Evolutionary conservation across 1,140 invertebrate genomes (phyloP).

Genomic region (Drosophila azteca): DNA sequence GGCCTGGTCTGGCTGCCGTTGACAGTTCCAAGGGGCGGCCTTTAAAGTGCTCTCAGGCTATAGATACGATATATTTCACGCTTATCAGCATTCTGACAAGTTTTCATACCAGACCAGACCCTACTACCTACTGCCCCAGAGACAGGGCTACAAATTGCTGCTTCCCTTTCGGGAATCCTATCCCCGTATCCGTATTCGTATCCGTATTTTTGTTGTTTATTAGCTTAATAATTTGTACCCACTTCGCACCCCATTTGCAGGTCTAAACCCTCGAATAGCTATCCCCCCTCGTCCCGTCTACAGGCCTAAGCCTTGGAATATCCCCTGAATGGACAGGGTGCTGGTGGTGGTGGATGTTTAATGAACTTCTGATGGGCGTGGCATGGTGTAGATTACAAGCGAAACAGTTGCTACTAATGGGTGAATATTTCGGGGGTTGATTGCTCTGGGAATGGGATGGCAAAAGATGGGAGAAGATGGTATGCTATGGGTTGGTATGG

Average conservation of each 20-base stretch:
- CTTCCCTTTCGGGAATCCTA: constrained; percentile 3
- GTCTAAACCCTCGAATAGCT: constrained; percentile 2
- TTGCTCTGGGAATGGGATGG: not conserved
- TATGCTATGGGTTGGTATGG: not conserved
- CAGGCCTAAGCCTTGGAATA: constrained; percentile 4
- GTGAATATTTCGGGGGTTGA: constrained; percentile 8
- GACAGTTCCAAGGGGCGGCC: constrained; percentile 59
- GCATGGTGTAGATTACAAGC: constrained; percentile 74
- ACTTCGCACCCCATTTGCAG: constrained; percentile 58
- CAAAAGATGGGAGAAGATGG: too few species aligned
- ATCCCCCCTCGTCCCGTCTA: constrained; percentile 27
- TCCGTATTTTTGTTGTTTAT: constrained; percentile 68
- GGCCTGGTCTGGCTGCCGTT: constrained; percentile 54
- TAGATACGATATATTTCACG: constrained; percentile 57
- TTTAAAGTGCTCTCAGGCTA: constrained; percentile 59
- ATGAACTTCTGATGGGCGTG: constrained; percentile 57
- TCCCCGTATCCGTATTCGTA: constrained; percentile 45
- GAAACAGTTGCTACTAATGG: constrained; percentile 74
- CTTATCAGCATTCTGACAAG: constrained; percentile 60
- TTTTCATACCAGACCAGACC: not conserved
- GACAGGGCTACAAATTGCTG: constrained; percentile 54
- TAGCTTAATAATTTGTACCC: constrained; percentile 77
- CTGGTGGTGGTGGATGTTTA: constrained; percentile 42
- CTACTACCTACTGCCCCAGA: not conserved
- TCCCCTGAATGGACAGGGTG: constrained; percentile 6